These are phyloP conservation scores for Platichthys flesus DNA, from an alignment of 2,113 vertebrate genomes.

Conservation along the genomic window DNA sequence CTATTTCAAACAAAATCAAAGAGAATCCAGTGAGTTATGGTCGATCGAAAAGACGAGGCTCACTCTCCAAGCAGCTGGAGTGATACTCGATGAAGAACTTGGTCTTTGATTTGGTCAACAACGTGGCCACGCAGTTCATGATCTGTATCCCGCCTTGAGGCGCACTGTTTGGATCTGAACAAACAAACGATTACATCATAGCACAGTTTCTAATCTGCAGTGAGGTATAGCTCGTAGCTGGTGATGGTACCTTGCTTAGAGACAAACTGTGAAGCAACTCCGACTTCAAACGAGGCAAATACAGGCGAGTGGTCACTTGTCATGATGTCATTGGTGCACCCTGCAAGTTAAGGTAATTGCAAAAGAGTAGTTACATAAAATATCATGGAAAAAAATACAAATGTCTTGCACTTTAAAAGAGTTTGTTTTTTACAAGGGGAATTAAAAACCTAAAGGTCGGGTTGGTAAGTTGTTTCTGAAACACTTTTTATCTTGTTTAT, in stretches of 20 bases:
- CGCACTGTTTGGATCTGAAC: slow-evolving; percentile 85
- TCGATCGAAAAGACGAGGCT: background rate
- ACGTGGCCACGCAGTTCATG: slow-evolving; percentile 87
- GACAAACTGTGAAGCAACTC: slow-evolving; percentile 97
- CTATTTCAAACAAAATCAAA: slow-evolving; percentile 3
- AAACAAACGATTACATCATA: background rate
- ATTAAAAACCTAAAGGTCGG: too few species aligned
- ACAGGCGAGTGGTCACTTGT: slow-evolving; percentile 98
- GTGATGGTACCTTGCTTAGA: slow-evolving; percentile 89
- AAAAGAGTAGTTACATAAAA: background rate
- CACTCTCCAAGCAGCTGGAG: slow-evolving; percentile 96
- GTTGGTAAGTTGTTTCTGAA: too few species aligned
- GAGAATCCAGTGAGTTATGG: background rate
- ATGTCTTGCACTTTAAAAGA: background rate
- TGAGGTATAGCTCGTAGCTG: background rate
- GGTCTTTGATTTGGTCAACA: slow-evolving; percentile 96
- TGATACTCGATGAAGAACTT: slow-evolving; percentile 97
- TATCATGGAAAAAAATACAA: too few species aligned
- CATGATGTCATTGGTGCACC: slow-evolving; percentile 93
- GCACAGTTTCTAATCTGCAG: background rate
- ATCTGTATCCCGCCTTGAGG: slow-evolving; percentile 92
- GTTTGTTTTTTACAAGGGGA: too few species aligned
- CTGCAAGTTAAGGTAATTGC: slow-evolving; percentile 73
- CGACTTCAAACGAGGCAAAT: slow-evolving; percentile 96
- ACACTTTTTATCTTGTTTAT: too few species aligned